Base-by-base conservation (phyloP, 2,113 vertebrate species). In the Tachysurus fulvidraco region DNA sequence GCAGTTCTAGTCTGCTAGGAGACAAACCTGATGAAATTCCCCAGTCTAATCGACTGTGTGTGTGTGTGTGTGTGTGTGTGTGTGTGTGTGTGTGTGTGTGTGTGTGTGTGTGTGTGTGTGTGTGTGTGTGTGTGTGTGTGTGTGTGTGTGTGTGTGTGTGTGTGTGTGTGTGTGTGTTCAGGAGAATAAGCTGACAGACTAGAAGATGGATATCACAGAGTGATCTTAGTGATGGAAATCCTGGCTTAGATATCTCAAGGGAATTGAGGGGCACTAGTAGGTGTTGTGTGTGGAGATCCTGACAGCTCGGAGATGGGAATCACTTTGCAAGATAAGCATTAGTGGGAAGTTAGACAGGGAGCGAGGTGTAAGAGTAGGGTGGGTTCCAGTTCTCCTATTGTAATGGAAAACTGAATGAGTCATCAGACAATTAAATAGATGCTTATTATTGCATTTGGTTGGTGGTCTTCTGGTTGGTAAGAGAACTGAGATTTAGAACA, bases 11-110 rank as follows among this genome's bases (percentile, higher is more conserved):
- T 87, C 67, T 89, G 65, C 80, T 71, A 73, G 59, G 57, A 87
- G 85, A 88, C 46, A 41, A 83, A 90, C 87, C 88, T 88, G 85
- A 84, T 88, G 89, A 87, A 91, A 91, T 89, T 90, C 88, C 84
- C 88, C 55, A 69, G 93, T 91, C 92, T 90, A 91, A 92, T 90
- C 82, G 83, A 86, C 86, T 88, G 60, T 79, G 67, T 65, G 73
- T 81, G 14, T 85, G 64, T 83, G 84, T 74, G 79, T 30, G 8
- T 86, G 60, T 88, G 88, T 83, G 83, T 65, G 84, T 78, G 69
- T 84, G 81, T 86, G 88, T 74, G 81, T 84, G 85, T 64, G 73
- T 54, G 79, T 62, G 85, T 81, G 85, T 88, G 60, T 78, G 67
- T 57, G 76, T 67, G 13, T 81, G 59, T 79, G 83, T 71, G 84